phyloP scores from a whole-genome alignment of 2,113 vertebrate genomes.

The Edolisoma coerulescens region DNA sequence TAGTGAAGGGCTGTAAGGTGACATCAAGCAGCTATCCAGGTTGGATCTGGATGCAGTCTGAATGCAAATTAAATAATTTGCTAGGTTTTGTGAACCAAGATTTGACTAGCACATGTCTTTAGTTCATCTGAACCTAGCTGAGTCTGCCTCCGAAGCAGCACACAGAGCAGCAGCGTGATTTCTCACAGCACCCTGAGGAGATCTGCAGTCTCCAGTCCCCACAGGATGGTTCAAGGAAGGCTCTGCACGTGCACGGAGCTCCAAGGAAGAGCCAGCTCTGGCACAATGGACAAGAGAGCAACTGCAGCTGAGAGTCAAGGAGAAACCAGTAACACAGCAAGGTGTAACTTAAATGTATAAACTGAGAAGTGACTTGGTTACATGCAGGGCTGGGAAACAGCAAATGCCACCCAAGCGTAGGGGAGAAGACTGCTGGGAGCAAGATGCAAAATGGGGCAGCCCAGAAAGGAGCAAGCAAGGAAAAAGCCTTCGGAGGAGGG shows the following conservation, averaged over 20 bases:
- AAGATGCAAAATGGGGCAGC: background rate
- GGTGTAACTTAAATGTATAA: background rate
- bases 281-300: background rate
- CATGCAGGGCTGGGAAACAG: accelerated
- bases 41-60: background rate
- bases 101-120: background rate
- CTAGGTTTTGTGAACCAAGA: background rate
- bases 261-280: background rate
- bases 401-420: background rate
- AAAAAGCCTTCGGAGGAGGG: accelerated
- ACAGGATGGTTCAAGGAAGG: background rate
- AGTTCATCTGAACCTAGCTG: background rate
- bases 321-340: background rate
- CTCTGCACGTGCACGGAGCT: accelerated
- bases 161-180: background rate
- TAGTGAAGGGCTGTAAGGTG: background rate
- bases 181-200: background rate
- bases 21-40: background rate
- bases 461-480: background rate
- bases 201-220: background rate
- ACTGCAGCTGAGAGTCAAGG: background rate
- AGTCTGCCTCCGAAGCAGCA: background rate
- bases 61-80: background rate
- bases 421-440: background rate
- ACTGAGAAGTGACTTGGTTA: background rate